phyloP scores from a whole-genome alignment of 2,113 vertebrate genomes.

The Cacatua alba region DNA sequence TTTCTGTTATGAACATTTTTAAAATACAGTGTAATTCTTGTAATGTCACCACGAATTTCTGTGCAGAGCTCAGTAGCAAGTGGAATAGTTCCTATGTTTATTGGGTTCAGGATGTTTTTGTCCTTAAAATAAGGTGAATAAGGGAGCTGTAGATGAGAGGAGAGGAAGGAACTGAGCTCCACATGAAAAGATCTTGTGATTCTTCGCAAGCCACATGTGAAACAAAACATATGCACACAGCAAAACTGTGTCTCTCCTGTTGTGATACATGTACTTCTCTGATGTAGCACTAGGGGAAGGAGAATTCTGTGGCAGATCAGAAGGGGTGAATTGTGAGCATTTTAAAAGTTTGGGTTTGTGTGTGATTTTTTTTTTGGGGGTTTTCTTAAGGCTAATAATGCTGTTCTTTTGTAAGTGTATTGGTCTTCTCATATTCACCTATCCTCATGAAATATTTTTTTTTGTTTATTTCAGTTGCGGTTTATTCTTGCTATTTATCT shows the following conservation, averaged over 20 bases:
- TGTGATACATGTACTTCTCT: neutral
- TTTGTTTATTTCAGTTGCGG: neutral
- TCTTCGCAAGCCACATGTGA: neutral
- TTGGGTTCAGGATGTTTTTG: neutral
- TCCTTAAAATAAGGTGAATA: neutral
- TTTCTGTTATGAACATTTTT: neutral
- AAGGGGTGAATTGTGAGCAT: neutral
- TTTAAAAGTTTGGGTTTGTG: neutral
- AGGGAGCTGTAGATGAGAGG: neutral
- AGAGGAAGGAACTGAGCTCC: neutral
- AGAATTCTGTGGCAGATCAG: neutral
- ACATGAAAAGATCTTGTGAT: neutral
- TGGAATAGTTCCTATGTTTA: neutral
- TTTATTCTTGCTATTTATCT: neutral
- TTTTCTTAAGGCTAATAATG: neutral
- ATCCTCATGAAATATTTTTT: neutral
- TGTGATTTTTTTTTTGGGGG: neutral
- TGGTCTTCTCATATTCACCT: neutral
- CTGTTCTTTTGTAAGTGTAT: neutral
- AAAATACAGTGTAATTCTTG: neutral
- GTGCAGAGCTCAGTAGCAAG: neutral
- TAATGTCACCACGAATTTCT: neutral
- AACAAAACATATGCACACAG: neutral
- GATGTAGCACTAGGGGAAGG: neutral
- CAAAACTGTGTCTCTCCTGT: neutral